Percentiles rank a stretch among this genome's conserved stretches.
These are phyloP conservation scores for Malacosoma neustria DNA, from an alignment of 2,888 invertebrate genomes.

Conservation along the genomic window DNA sequence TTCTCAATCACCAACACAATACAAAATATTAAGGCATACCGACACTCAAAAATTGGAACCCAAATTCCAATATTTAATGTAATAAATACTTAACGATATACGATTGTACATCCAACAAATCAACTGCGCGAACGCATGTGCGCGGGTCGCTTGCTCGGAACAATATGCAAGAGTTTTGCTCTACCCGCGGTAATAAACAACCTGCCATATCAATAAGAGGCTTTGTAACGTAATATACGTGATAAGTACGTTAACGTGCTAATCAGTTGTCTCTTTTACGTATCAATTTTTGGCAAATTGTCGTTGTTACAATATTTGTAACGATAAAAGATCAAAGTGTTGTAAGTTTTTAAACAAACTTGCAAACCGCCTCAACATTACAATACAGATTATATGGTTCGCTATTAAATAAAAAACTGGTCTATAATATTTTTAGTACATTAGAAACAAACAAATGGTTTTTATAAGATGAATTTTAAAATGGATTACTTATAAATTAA, in stretches of 20 bases:
- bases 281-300: not conserved
- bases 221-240: not conserved
- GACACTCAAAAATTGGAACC: not conserved
- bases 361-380: too few relatives aligned
- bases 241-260: not conserved
- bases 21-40: not conserved
- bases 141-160: not conserved
- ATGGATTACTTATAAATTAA: too few relatives aligned
- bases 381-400: too few relatives aligned
- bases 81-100: not conserved
- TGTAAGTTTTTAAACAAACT: too few relatives aligned
- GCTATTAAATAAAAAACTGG: too few relatives aligned
- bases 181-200: not conserved
- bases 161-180: not conserved
- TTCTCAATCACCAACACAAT: not conserved
- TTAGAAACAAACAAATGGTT: too few relatives aligned
- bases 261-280: not conserved
- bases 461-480: too few relatives aligned
- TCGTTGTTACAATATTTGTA: not conserved
- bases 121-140: not conserved
- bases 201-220: not conserved
- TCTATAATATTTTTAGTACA: too few relatives aligned
- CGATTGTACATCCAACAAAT: not conserved
- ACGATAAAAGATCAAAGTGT: too few relatives aligned
- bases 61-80: too few relatives aligned